phyloP scores from a whole-genome alignment of 2,888 invertebrate species.

The Andrena minutula region DNA sequence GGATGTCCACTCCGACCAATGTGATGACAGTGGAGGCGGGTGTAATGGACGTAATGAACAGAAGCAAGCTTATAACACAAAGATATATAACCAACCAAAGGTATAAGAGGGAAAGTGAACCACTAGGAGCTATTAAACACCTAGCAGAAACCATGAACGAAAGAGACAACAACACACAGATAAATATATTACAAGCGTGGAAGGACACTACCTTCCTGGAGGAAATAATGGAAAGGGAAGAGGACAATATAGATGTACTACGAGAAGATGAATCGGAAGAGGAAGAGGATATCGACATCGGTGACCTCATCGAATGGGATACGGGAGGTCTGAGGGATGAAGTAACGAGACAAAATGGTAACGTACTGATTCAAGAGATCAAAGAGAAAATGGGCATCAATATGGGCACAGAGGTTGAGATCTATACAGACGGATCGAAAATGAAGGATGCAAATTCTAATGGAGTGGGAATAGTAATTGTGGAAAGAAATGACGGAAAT shows the following conservation, averaged over 20 bases:
- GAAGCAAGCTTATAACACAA: background rate
- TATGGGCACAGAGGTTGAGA: background rate
- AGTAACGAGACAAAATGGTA: background rate
- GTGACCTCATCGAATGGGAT: background rate
- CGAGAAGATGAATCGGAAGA: background rate
- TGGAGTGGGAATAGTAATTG: background rate
- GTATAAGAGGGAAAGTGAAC: background rate
- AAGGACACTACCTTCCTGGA: background rate
- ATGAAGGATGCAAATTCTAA: background rate
- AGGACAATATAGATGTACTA: background rate
- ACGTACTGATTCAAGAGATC: background rate
- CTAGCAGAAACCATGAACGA: background rate
- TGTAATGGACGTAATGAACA: background rate
- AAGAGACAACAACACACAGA: background rate
- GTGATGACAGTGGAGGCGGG: background rate
- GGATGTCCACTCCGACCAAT: background rate
- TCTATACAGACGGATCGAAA: conserved; percentile 1
- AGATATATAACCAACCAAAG: background rate
- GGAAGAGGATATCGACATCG: background rate
- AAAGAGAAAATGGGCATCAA: background rate
- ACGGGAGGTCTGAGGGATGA: background rate
- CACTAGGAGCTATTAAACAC: background rate
- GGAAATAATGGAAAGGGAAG: background rate
- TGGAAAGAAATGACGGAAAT: background rate
- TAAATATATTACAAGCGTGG: background rate